These are phyloP conservation scores for Coilia nasus DNA, from an alignment of 2,797 vertebrate species.

Conservation along the genomic window DNA sequence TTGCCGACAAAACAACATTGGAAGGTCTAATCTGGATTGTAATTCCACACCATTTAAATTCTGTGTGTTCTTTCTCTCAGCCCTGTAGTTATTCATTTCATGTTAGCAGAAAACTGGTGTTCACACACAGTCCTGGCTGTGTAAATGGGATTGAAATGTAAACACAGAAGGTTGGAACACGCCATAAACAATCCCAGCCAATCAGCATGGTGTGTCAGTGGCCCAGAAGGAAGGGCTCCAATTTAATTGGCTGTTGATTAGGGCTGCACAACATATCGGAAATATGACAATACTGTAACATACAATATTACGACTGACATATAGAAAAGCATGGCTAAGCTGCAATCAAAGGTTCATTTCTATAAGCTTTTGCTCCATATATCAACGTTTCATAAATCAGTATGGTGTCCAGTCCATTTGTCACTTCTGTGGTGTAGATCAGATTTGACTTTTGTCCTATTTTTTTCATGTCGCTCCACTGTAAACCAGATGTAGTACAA, in stretches of 20 bases:
- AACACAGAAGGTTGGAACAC: neutral
- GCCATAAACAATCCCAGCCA: neutral
- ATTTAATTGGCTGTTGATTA: neutral
- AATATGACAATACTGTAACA: no score
- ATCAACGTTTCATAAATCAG: no score
- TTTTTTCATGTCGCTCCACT: no score
- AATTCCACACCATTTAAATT: neutral
- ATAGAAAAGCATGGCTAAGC: no score
- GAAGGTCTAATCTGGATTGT: neutral
- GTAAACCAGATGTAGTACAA: no score
- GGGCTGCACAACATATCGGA: no score
- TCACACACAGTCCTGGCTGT: neutral
- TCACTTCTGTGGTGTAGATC: no score
- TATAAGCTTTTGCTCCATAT: no score
- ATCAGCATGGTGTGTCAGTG: neutral
- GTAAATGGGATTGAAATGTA: neutral
- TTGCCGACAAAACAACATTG: neutral
- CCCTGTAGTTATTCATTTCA: neutral
- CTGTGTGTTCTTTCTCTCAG: neutral
- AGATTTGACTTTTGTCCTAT: no score
- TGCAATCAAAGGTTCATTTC: no score
- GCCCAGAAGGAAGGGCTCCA: neutral
- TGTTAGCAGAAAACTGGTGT: neutral
- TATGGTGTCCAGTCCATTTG: no score
- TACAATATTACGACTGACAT: no score